A percentile compares a stretch with the other conserved stretches of the same genome.
phyloP scores from a whole-genome alignment of 2,888 invertebrate genomes.

The Incurvaria masculella region DNA sequence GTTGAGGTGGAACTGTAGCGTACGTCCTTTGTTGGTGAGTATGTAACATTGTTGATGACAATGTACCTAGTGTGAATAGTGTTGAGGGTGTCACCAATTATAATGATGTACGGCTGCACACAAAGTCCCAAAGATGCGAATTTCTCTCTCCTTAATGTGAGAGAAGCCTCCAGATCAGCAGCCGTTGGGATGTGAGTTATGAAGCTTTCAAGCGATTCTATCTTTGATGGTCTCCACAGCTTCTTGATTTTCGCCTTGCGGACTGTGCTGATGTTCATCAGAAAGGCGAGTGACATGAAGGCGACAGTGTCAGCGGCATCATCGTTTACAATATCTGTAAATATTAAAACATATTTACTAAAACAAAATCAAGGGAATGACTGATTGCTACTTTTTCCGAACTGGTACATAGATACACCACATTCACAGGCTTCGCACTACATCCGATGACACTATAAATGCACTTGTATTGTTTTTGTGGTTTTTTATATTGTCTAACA shows the following conservation, averaged over 20 bases:
- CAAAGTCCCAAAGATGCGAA: background rate
- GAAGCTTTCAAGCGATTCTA: background rate
- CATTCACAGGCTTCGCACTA: too few species aligned
- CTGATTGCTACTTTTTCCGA: too few species aligned
- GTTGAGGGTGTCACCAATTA: background rate
- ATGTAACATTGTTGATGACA: background rate
- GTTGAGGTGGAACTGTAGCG: background rate
- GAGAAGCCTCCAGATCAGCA: background rate
- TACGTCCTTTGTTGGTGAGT: background rate
- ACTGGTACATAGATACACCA: too few species aligned
- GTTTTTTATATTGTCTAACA: too few species aligned
- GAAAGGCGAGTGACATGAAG: too few species aligned
- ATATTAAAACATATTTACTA: too few species aligned
- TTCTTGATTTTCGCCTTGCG: background rate
- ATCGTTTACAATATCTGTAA: too few species aligned
- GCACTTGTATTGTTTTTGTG: too few species aligned
- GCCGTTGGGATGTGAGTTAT: background rate
- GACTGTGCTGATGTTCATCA: too few species aligned
- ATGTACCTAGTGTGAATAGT: background rate
- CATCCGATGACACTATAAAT: too few species aligned
- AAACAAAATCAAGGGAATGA: too few species aligned
- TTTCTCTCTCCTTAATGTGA: background rate
- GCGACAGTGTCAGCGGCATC: too few species aligned
- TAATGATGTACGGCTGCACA: background rate
- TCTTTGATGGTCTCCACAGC: background rate